phyloP scores from a whole-genome alignment of 2,113 vertebrate genomes.

The Crotophaga sulcirostris region DNA sequence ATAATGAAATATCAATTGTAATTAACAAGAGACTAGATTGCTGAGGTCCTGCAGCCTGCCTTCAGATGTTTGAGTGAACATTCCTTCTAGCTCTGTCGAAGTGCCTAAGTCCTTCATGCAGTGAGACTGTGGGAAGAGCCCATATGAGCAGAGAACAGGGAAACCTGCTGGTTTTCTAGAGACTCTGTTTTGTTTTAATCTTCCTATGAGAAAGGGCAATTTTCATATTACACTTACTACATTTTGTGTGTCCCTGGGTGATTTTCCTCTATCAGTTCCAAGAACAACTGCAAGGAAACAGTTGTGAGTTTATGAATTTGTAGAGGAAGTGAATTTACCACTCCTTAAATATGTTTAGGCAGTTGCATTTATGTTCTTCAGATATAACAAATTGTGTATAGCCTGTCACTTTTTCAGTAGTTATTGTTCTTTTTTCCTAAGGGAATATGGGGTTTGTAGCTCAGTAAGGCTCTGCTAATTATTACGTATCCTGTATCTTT shows the following conservation, averaged over 20 bases:
- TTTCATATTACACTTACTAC: background rate
- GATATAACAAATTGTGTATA: background rate
- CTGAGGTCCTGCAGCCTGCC: constrained; percentile 1
- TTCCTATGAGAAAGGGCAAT: constrained; percentile 11
- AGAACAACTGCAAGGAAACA: constrained; percentile 30
- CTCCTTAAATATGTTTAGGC: background rate
- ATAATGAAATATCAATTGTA: background rate
- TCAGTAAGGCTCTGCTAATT: constrained; percentile 8
- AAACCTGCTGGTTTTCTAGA: constrained; percentile 42
- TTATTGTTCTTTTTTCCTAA: background rate
- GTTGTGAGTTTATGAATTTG: constrained; percentile 40
- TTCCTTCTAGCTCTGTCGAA: constrained; percentile 23
- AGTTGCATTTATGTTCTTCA: constrained; percentile 3
- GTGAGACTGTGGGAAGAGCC: background rate
- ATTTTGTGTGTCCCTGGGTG: background rate
- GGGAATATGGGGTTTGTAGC: background rate
- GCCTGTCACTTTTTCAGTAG: background rate
- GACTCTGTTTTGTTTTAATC: constrained; percentile 1
- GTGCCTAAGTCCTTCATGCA: background rate
- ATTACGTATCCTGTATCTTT: background rate
- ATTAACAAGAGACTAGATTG: constrained; percentile 4
- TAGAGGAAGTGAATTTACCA: constrained; percentile 16
- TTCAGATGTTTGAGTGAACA: background rate
- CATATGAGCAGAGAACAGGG: background rate
- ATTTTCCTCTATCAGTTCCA: constrained; percentile 48